These are phyloP conservation scores for Girardinus metallicus DNA, from an alignment of 2,797 vertebrate species.

Conservation along the genomic window DNA sequence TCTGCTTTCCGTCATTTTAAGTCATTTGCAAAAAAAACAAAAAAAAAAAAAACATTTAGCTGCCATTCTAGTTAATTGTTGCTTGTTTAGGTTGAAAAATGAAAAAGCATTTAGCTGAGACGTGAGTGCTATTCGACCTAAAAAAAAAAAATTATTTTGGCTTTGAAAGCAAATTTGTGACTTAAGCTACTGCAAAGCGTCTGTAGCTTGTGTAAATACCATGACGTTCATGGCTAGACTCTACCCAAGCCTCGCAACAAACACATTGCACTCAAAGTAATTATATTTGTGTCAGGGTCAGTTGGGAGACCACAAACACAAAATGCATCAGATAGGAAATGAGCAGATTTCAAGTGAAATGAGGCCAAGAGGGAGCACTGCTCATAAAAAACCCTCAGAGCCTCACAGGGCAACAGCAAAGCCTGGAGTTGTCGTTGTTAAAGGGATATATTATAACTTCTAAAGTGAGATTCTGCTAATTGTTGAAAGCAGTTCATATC, in stretches of 20 bases:
- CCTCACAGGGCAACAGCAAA: slow-evolving; percentile 6
- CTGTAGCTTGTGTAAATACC: slow-evolving; percentile 13
- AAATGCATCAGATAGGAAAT: not conserved
- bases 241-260: slow-evolving; percentile 1
- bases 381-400: slow-evolving; percentile 11
- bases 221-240: not conserved
- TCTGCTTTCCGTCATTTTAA: slow-evolving; percentile 30
- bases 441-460: not conserved
- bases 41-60: not conserved
- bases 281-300: slow-evolving; percentile 8
- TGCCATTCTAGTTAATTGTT: not conserved
- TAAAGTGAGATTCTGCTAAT: too few species aligned
- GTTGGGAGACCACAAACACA: slow-evolving; percentile 11
- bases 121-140: not conserved
- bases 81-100: slow-evolving; percentile 11
- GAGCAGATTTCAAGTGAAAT: not conserved
- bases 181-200: slow-evolving; percentile 12
- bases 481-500: not conserved
- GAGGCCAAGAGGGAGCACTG: not conserved
- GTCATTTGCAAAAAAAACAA: slow-evolving; percentile 37
- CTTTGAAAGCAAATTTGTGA: not conserved
- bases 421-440: not conserved
- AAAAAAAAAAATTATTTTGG: not conserved
- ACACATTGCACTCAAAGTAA: slow-evolving; percentile 6
- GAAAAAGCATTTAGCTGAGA: not conserved